phyloP scores from a whole-genome alignment of 92 coral and sea anemone species.

The Palythoa grandiflora region DNA sequence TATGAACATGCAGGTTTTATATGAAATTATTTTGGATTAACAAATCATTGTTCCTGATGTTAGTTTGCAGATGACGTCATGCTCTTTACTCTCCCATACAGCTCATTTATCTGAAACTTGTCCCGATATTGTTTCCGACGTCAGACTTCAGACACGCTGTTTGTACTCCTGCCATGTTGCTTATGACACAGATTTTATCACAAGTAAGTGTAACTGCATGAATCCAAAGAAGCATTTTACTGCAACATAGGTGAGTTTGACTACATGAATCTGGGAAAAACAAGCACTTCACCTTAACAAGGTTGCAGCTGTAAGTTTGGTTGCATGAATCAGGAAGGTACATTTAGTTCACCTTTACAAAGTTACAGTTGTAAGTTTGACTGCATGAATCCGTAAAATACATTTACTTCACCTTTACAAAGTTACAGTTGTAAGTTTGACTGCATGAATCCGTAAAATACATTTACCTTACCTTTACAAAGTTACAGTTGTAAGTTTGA shows the following conservation, averaged over 20 bases:
- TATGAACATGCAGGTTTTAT: too few relatives aligned
- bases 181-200: slow-evolving; percentile 83
- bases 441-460: neutral
- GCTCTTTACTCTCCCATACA: slow-evolving; percentile 47
- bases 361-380: too few relatives aligned
- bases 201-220: slow-evolving; percentile 63
- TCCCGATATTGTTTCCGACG: slow-evolving; percentile 88
- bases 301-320: neutral
- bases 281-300: neutral
- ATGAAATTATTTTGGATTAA: too few relatives aligned
- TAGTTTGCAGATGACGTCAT: neutral
- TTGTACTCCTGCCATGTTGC: slow-evolving; percentile 89
- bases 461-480: neutral
- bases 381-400: neutral
- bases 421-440: too few relatives aligned
- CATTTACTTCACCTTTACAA: neutral
- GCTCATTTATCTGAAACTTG: slow-evolving; percentile 82
- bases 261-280: neutral
- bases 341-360: too few relatives aligned
- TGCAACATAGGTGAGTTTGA: neutral
- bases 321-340: neutral
- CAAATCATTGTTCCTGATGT: neutral
- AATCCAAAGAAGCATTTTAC: neutral
- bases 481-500: too few relatives aligned
- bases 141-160: slow-evolving; percentile 93